Evolutionary conservation across 2,113 vertebrate genomes (phyloP).

Genomic region (Silurus asotus): DNA sequence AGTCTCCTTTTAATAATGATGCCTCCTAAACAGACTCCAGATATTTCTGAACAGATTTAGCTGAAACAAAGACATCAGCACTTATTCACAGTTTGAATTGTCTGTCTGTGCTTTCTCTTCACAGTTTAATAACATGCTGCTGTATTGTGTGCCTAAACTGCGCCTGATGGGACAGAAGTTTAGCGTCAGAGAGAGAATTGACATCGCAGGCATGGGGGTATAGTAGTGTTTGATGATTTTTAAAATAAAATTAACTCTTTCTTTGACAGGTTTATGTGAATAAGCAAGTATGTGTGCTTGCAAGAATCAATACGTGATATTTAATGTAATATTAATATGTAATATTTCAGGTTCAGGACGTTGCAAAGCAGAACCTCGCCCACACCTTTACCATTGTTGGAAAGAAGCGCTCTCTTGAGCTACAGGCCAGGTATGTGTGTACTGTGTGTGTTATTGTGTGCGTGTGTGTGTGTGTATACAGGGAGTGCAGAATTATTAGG

Average conservation of each 20-base stretch:
- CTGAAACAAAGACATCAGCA: not conserved
- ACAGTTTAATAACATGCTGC: constrained; percentile 96
- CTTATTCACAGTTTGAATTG: not conserved
- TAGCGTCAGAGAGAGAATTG: constrained; percentile 93
- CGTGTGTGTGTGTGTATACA: not conserved
- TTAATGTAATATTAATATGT: not conserved
- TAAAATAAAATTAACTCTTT: not conserved
- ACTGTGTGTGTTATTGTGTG: too few species aligned
- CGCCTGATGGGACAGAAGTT: constrained; percentile 96
- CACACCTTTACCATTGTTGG: constrained; percentile 87
- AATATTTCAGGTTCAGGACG: constrained; percentile 84
- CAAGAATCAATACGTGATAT: not conserved
- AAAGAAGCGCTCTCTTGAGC: constrained; percentile 86
- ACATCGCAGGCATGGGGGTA: constrained; percentile 94
- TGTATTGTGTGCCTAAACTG: constrained; percentile 96
- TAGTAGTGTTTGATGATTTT: not conserved
- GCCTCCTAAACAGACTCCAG: not conserved
- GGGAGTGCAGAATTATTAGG: too few species aligned
- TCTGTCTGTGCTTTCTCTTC: constrained; percentile 20
- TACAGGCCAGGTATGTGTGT: constrained; percentile 83
- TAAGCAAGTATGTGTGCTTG: not conserved
- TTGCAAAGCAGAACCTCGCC: constrained; percentile 81
- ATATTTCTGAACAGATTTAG: not conserved
- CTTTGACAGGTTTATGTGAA: not conserved
- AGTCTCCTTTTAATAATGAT: not conserved